Percentiles rank a stretch among this genome's conserved stretches.
phyloP scores from a whole-genome alignment of 1,140 invertebrate genomes.

The Heliconius congener region DNA sequence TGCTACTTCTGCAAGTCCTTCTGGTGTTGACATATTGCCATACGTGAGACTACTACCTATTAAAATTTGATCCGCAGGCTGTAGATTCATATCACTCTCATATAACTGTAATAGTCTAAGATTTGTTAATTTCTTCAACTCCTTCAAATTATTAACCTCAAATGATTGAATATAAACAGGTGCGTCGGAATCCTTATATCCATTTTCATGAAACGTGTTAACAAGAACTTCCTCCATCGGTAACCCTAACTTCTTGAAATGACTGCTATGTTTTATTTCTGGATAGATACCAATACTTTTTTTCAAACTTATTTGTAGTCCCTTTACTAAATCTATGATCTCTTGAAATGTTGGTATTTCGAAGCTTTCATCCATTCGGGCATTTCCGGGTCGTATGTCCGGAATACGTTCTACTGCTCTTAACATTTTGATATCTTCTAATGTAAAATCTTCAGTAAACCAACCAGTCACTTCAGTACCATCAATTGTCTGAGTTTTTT shows the following conservation, averaged over 20 bases:
- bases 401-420: slow-evolving; percentile 74
- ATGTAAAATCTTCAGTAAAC: slow-evolving; percentile 77
- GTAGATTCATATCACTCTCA: slow-evolving; percentile 43
- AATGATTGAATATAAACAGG: slow-evolving; percentile 73
- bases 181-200: slow-evolving; percentile 53
- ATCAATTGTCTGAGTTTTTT: slow-evolving; percentile 60
- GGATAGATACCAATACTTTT: slow-evolving; percentile 69
- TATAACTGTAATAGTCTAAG: slow-evolving; percentile 65
- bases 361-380: slow-evolving; percentile 61
- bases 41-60: slow-evolving; percentile 60
- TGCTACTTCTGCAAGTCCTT: slow-evolving; percentile 64
- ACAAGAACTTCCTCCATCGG: slow-evolving; percentile 66
- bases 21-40: slow-evolving; percentile 63
- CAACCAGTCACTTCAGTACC: slow-evolving; percentile 61
- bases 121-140: slow-evolving; percentile 63
- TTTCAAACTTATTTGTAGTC: slow-evolving; percentile 55
- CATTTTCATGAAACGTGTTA: slow-evolving; percentile 61
- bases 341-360: slow-evolving; percentile 69
- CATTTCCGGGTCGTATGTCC: slow-evolving; percentile 64
- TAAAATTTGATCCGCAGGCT: slow-evolving; percentile 63
- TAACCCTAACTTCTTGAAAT: slow-evolving; percentile 63
- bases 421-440: slow-evolving; percentile 70
- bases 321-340: slow-evolving; percentile 71
- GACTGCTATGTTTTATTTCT: slow-evolving; percentile 71
- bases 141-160: slow-evolving; percentile 71